Base-by-base conservation (phyloP, 2,113 vertebrate genomes). In the Haemorhous mexicanus region DNA sequence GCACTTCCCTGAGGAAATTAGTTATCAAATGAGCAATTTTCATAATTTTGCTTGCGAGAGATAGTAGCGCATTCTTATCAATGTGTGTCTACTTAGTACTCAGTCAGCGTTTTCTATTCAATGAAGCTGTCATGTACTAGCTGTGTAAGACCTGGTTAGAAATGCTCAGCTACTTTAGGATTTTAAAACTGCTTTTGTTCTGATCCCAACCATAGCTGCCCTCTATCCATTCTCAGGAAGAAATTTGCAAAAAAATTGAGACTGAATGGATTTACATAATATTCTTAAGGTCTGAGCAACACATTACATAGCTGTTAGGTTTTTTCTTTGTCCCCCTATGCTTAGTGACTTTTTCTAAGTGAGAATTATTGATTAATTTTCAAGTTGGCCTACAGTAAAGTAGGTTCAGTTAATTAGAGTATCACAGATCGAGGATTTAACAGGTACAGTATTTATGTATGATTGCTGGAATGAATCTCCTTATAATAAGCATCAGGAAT, bases 301-400 rank as follows among this genome's bases (percentile, higher is more conserved):
- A 53, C 2, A 28, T 66, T 10, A 49, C 8, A 27, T 15, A 52
- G 33, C 15, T 73, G 2, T 18, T 21, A 13, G 11, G 16, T 73
- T 13, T 66, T 41, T 24, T 7, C 50, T 47, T 75, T 46, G 14
- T 46, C 9, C 16, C 3, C 1, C 0, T 14, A 4, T 10, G 17
- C 4, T 8, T 24, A 16, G 4, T 24, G 6, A 53, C 4, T 68
- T 93, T 52, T 56, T 27, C 7, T 37, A 46, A 75, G 46, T 47
- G 20, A 49, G 11, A 79, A 50, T 53, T 79, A 64, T 32, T 41
- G 8, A 18, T 80, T 76, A 4, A 26, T 9, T 69, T 92, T 92
- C n/a, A 79, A 64, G 3, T 11, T 82, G 6, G 8, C 16, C 14
- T 69, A 24, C 6, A 33, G 24, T 61, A 74, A 91, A 41, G 27